These are phyloP conservation scores for Nomada fabriciana DNA, from an alignment of 2,888 invertebrate genomes.

Conservation along the genomic window DNA sequence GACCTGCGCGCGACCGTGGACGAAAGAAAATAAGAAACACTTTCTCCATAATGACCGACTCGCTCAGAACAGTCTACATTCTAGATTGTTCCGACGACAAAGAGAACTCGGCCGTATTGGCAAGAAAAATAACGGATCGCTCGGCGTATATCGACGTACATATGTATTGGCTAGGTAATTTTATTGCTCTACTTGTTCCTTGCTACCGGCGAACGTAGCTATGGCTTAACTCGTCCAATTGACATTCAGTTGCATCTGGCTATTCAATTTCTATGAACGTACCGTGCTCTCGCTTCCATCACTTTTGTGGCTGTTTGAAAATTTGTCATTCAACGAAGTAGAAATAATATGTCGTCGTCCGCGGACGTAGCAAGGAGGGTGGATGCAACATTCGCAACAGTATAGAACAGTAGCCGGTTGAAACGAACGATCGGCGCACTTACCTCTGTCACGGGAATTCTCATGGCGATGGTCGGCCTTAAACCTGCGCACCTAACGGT, in stretches of 20 bases:
- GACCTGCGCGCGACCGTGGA: constrained; percentile 64
- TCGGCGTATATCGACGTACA: too few relatives aligned
- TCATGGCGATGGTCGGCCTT: constrained; percentile 78
- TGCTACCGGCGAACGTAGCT: too few relatives aligned
- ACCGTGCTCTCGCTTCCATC: too few relatives aligned
- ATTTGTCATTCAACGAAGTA: too few relatives aligned
- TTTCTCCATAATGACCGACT: constrained; percentile 78
- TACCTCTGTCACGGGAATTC: constrained; percentile 75
- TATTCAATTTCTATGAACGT: too few relatives aligned
- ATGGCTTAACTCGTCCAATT: too few relatives aligned
- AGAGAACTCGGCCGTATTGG: not conserved
- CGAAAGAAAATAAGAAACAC: constrained; percentile 75
- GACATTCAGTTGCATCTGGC: too few relatives aligned
- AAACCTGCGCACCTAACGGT: constrained; percentile 77
- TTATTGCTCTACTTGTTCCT: not conserved
- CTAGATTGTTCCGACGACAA: constrained; percentile 45
- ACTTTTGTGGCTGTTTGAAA: too few relatives aligned
- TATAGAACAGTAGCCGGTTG: too few relatives aligned
- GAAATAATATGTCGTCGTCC: too few relatives aligned
- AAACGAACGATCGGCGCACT: constrained; percentile 66
- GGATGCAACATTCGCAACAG: too few relatives aligned
- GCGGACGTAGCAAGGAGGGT: too few relatives aligned
- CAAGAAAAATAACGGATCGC: not conserved
- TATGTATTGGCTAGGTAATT: not conserved
- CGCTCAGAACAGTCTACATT: constrained; percentile 68